Conservation (phyloP, 2,113 vertebrate species). For the Larimichthys polyactis region DNA sequence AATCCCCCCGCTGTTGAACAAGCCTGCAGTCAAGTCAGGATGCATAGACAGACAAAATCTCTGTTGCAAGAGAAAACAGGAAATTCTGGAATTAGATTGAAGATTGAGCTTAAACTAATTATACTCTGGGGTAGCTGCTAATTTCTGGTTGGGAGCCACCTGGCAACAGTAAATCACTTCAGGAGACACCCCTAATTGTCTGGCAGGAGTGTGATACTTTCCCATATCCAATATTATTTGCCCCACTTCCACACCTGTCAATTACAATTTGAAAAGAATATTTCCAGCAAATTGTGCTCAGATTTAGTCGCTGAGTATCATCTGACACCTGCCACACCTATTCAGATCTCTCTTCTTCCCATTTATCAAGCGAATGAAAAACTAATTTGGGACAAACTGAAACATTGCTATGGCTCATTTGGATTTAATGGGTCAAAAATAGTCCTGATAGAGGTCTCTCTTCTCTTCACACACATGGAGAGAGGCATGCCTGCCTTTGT, state of each 20-base stretch:
- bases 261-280: conserved; percentile 52
- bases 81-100: conserved; percentile 2
- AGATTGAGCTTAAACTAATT: conserved; percentile 20
- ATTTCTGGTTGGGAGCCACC: conserved; percentile 31
- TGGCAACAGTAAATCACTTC: conserved; percentile 34
- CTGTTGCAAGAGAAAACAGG: conserved; percentile 6
- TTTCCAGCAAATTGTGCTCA: conserved; percentile 49
- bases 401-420: conserved; percentile 20
- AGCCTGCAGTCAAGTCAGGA: neutral
- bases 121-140: conserved; percentile 16
- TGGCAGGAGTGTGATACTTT: neutral
- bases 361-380: conserved; percentile 40
- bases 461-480: neutral
- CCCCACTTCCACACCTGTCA: conserved; percentile 49
- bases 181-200: conserved; percentile 38
- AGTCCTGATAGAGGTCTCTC: conserved; percentile 10
- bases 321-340: conserved; percentile 41
- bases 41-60: neutral
- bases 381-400: conserved; percentile 30
- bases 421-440: conserved; percentile 32
- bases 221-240: conserved; percentile 36
- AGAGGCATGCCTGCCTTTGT: neutral
- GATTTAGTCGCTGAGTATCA: conserved; percentile 36
- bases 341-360: conserved; percentile 16
- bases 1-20: neutral